Base-by-base conservation (phyloP, 2,888 invertebrate genomes). In the Sphecodes monilicornis region DNA sequence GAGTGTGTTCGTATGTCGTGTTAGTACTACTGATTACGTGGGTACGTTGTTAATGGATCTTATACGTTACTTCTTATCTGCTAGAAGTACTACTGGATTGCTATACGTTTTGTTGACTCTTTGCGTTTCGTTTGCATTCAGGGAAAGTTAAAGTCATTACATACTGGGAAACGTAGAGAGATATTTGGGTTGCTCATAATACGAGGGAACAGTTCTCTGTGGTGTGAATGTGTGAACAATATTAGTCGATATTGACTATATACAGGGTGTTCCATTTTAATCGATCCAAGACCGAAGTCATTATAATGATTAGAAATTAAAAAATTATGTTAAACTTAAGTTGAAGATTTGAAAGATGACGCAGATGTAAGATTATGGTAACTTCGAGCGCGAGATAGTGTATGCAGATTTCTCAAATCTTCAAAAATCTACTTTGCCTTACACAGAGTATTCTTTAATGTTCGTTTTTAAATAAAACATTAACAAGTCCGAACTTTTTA, bases 1-100 rank as follows among this genome's bases (percentile, higher is more conserved):
- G 41, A 18, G 39, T 32, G 54, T 18, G 39, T 26, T 66, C 57
- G 66, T 75, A 72, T 71, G 70, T 54, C 26, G 46, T 77, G 81
- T 86, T 86, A 86, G 86, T 86, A 29, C 86, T 86, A 86, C 82
- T 68, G 60, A 78, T 78, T 85, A 70, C 60, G 32, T 54, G 72
- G 73, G 74, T 50, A 29, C 13, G 26, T 70, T 64, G 70, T 50
- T 81, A 80, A 80, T 32, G 29, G 46, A 46, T 72, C 46, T 29
- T 22, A 18, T 69, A 54, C 26, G 29, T 73, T 70, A 73, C 72
- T 43, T 78, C 64, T 87, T 80, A 69, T 71, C 70, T 60, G 22
- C 72, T 78, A 75, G 60, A 36, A 66, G n/a, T 68, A 57, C 71
- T 80, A 68, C 78, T 77, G 64, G 75, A 66, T 74, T 32, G 29